Evolutionary conservation across 2,888 invertebrate species (phyloP), one percentile per base, ranked within the genome.

Genomic region (Rhimphoctona megacephalus): DNA sequence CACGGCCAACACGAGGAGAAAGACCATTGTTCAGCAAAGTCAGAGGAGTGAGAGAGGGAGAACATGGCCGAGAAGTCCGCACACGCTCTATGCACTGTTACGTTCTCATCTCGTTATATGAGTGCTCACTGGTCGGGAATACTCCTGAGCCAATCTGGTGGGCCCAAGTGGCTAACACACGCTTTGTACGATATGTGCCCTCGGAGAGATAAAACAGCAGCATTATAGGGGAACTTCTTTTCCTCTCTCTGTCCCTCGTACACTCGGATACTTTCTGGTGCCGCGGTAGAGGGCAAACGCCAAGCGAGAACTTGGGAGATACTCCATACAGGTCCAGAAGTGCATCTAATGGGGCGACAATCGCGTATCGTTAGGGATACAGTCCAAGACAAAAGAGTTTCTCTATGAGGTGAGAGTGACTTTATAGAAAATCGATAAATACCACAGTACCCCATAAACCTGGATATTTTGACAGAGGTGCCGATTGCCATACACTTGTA

Each of bases 261-360:
- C 81, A 78, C 76, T 89, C 70, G 85, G 64, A 73, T 39, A 22
- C 46, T 61, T 57, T 54, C 67, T 74, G 85, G 73, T 83, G 73
- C 39, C 22, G 70, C 57, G 46, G 52, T 77, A 22, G 64, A 46
- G 66, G 76, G 64, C 70, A 89, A 89, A 88, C 89, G 88, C 88
- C 88, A 83, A 89, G 88, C 83, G 87, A 89, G 88, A 81, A 87
- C 79, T 91, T 90, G 85, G 88, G 91, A 91, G 92, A 92, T 92
- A 91, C 91, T 25, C 91, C 90, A 90, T 90, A 91, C 89, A 88
- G 91, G 86, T 84, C 90, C 89, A 84, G 90, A 92, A 91, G 91
- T 91, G 92, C 92, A 92, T 93, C 92, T 93, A 93, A 93, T 93
- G 91, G 92, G 91, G 90, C 92, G 92, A 93, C 93, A 93, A 93